These are phyloP conservation scores for Drosophila pallidifrons DNA, from an alignment of 1,140 invertebrate genomes.

Conservation along the genomic window DNA sequence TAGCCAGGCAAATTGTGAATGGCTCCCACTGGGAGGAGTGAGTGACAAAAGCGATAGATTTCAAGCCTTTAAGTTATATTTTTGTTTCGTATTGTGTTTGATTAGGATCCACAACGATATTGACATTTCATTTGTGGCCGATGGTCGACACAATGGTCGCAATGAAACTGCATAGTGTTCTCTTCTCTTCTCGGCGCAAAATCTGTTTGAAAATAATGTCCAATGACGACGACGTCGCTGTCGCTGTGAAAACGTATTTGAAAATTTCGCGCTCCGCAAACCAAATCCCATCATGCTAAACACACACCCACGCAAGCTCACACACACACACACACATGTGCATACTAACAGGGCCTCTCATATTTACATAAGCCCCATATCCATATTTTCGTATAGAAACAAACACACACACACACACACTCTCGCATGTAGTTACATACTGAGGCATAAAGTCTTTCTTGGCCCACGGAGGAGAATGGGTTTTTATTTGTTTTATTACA, in stretches of 20 bases:
- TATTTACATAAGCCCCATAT: conserved; percentile 33
- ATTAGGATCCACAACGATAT: conserved; percentile 13
- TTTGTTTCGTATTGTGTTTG: conserved; percentile 4
- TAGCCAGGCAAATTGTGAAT: conserved; percentile 28
- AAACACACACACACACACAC: too few relatives aligned
- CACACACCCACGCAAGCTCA: conserved; percentile 22
- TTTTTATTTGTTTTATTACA: conserved; percentile 48
- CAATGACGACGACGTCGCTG: background rate
- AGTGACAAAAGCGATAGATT: conserved; percentile 1
- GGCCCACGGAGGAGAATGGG: conserved; percentile 4
- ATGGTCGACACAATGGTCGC: background rate
- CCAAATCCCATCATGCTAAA: conserved; percentile 45
- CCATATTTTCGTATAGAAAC: conserved; percentile 20
- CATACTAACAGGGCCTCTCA: conserved; percentile 14
- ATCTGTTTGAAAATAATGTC: conserved; percentile 4
- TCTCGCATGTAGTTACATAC: too few relatives aligned
- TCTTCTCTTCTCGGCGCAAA: background rate
- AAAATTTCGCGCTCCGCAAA: conserved; percentile 9
- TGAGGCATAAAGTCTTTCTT: conserved; percentile 8
- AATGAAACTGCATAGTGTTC: conserved; percentile 9
- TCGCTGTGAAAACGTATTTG: background rate
- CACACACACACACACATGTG: background rate
- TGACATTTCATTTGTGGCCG: conserved; percentile 19
- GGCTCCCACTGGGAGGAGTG: conserved; percentile 5
- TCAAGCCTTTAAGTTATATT: conserved; percentile 12